Conservation (phyloP, 2,888 invertebrate genomes). For the Leucozona laternaria region DNA sequence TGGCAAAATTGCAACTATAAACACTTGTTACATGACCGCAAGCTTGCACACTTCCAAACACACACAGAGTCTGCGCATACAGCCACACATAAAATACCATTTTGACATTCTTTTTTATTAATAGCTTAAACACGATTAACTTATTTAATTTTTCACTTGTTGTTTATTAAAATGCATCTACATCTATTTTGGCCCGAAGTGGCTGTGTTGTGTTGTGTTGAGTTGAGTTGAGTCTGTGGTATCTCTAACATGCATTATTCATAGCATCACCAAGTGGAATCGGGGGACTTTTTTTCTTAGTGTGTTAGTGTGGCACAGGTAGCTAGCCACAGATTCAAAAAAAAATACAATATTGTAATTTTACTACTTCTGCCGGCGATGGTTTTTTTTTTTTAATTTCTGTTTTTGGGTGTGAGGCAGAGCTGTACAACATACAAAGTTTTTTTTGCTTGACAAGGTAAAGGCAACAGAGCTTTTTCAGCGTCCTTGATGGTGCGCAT, state of each 20-base stretch:
- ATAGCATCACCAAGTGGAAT: constrained; percentile 63
- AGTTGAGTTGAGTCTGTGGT: neutral
- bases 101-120: constrained; percentile 69
- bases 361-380: neutral
- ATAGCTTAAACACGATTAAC: constrained; percentile 73
- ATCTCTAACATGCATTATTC: constrained; percentile 63
- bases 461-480: constrained; percentile 66
- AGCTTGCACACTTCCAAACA: constrained; percentile 2
- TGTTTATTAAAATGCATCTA: constrained; percentile 71
- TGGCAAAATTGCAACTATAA: constrained; percentile 42
- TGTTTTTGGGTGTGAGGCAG: constrained; percentile 22
- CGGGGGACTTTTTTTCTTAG: constrained; percentile 37
- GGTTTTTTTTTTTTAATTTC: neutral
- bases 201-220: neutral
- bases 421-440: constrained; percentile 13
- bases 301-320: constrained; percentile 38
- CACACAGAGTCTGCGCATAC: constrained; percentile 15
- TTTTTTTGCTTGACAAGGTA: constrained; percentile 55
- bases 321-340: constrained; percentile 7
- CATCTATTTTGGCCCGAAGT: constrained; percentile 64
- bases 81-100: constrained; percentile 18
- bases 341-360: constrained; percentile 27
- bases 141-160: constrained; percentile 68
- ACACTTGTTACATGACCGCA: constrained; percentile 72
- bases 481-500: constrained; percentile 62